phyloP scores from a whole-genome alignment of 2,888 invertebrate species.

The Drosophila sordidula region DNA sequence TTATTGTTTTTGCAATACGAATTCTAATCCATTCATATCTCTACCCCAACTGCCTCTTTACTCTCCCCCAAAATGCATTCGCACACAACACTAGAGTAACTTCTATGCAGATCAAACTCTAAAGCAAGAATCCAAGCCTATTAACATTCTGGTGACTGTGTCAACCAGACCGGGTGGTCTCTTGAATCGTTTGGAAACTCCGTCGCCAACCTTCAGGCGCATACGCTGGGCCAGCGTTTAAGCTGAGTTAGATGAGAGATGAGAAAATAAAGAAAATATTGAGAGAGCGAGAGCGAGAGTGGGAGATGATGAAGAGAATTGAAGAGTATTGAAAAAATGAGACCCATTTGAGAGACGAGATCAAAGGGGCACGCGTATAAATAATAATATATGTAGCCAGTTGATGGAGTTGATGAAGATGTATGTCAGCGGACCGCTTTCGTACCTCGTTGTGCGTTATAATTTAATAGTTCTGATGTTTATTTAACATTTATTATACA shows the following conservation, averaged over 20 bases:
- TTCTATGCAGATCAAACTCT: conserved; percentile 57
- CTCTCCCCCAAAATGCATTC: conserved; percentile 8
- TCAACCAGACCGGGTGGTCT: background rate
- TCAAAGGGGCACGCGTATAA: conserved; percentile 8
- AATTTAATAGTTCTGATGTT: conserved; percentile 43
- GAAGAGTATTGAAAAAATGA: conserved; percentile 6
- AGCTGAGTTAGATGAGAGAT: conserved; percentile 8
- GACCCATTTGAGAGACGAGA: conserved; percentile 16
- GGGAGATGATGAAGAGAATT: conserved; percentile 8
- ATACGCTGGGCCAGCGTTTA: conserved; percentile 31
- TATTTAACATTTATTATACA: conserved; percentile 25
- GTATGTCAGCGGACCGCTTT: conserved; percentile 32
- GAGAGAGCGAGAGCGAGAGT: conserved; percentile 9
- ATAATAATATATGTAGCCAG: conserved; percentile 11
- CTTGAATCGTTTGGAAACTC: background rate
- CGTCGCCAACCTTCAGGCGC: conserved; percentile 13
- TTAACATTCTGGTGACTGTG: conserved; percentile 32
- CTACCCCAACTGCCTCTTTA: conserved; percentile 39
- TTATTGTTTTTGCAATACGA: conserved; percentile 41
- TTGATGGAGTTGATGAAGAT: conserved; percentile 23
- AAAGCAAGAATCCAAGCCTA: conserved; percentile 26
- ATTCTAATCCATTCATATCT: conserved; percentile 56
- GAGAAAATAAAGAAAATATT: background rate
- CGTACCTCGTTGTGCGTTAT: conserved; percentile 43
- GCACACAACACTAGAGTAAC: conserved; percentile 50